phyloP scores from a whole-genome alignment of 2,888 invertebrate genomes.

The Hirtodrosophila alboralis region DNA sequence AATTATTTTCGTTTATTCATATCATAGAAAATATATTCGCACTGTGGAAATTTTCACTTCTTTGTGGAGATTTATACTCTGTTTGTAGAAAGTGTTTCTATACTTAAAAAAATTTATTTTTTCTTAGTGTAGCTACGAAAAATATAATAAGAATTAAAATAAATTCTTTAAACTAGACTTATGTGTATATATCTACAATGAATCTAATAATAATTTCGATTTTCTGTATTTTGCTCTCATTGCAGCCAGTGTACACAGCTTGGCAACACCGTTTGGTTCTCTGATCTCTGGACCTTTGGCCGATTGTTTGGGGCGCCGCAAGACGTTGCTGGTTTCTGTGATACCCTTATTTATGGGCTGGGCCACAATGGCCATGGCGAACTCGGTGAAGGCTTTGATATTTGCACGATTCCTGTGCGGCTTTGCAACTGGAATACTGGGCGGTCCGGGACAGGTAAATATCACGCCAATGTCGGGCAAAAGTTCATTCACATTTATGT shows the following conservation, averaged over 20 bases:
- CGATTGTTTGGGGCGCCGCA: constrained; percentile 88
- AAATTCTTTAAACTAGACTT: no score
- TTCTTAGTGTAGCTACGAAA: no score
- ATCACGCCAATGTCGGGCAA: constrained; percentile 12
- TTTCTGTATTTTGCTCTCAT: background rate
- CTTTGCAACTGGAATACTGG: constrained; percentile 89
- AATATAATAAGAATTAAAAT: no score
- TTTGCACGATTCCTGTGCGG: constrained; percentile 89
- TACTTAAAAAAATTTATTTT: no score
- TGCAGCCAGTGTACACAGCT: constrained; percentile 91
- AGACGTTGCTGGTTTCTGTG: constrained; percentile 87
- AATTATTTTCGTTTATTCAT: no score
- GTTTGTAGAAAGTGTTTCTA: no score
- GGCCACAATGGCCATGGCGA: constrained; percentile 87
- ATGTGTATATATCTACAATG: background rate
- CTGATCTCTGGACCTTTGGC: constrained; percentile 89
- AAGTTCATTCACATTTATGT: constrained; percentile 48
- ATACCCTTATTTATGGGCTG: constrained; percentile 89
- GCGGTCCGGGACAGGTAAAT: constrained; percentile 90
- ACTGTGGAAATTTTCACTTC: no score
- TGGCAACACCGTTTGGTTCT: constrained; percentile 90
- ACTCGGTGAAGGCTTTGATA: constrained; percentile 86
- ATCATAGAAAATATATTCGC: no score
- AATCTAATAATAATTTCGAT: background rate
- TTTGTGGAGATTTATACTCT: no score